Evolutionary conservation across 2,797 vertebrate genomes (phyloP), one percentile per base, ranked within the genome.

Genomic region (Sibirionetta formosa): DNA sequence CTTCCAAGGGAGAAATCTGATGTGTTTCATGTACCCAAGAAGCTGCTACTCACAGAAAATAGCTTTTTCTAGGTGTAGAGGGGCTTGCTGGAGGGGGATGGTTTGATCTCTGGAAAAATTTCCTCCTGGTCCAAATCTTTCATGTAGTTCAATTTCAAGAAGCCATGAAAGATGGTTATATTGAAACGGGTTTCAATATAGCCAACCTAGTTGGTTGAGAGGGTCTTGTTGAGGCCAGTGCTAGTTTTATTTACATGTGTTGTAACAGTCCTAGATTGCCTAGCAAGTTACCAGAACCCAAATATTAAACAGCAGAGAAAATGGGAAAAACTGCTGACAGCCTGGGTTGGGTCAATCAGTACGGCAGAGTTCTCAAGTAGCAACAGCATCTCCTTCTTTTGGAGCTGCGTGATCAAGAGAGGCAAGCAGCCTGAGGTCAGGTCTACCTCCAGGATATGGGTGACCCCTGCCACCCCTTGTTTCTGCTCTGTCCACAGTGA

Each of bases 191-290:
- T 24, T 50, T 50, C 48, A 50, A 24, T 50, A 24, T 14, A 50
- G 48, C 48, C 48, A 50, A 50, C 48, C 13, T 24, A 24, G 48
- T 50, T 50, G 48, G 12, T 50, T 82, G 36, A 24, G 24, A 63
- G 5, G 15, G 23, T 44, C 77, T 86, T 44, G 1, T 27, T 76
- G 46, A 76, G 38, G 36, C 0, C 0, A 72, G 12, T 0, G 1
- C 63, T 26, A 0, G 3, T 42, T 88, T 93, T 84, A 11, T 81
- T 87, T 69, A 17, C 9, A 2, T 13, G 9, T 42, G 44, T 82
- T 73, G 24, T 38, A 76, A 64, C 2, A 46, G 23, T 92, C 57
- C 56, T 60, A 66, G 60, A 63, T 3, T 38, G 29, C 53, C 26
- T 53, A 76, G 33, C 22, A 86, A 86, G 57, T 53, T 9, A 8